Evolutionary conservation across 2,113 vertebrate genomes (phyloP).

Genomic region (Peromyscus maniculatus): DNA sequence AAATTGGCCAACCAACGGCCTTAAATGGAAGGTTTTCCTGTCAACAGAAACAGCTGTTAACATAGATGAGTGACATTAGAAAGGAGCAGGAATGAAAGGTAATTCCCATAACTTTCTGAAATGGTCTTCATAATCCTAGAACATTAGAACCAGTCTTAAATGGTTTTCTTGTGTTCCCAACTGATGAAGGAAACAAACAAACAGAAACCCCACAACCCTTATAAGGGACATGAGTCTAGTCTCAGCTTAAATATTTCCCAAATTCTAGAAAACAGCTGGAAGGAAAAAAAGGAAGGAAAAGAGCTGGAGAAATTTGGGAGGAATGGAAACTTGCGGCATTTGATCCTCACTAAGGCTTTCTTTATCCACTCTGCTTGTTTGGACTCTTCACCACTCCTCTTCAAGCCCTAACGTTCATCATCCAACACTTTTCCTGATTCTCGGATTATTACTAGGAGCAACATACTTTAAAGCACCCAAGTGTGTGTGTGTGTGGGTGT

Average conservation of each 20-base stretch:
- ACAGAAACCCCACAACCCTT: not conserved
- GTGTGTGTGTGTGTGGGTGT: no score
- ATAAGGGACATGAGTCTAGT: not conserved
- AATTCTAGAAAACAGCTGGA: not conserved
- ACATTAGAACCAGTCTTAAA: not conserved
- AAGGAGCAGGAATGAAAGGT: not conserved
- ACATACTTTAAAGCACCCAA: not conserved
- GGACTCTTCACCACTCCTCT: not conserved
- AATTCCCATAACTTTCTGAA: slow-evolving; percentile 5
- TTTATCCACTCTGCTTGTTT: not conserved
- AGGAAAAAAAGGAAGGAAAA: not conserved
- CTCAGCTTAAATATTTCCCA: not conserved
- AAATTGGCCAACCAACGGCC: not conserved
- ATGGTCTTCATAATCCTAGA: not conserved
- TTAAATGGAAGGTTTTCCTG: not conserved
- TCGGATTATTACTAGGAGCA: not conserved
- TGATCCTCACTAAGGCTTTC: not conserved
- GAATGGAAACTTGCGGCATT: not conserved
- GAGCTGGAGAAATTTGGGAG: not conserved
- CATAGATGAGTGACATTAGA: not conserved
- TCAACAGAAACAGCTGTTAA: not conserved
- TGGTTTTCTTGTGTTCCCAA: not conserved
- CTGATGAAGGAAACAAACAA: no score
- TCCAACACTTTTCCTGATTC: not conserved
- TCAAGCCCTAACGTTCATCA: not conserved